phyloP scores from a whole-genome alignment of 30 jellyfish, hydroid and myxozoan genomes.

The Pseudorhiza aurosa region DNA sequence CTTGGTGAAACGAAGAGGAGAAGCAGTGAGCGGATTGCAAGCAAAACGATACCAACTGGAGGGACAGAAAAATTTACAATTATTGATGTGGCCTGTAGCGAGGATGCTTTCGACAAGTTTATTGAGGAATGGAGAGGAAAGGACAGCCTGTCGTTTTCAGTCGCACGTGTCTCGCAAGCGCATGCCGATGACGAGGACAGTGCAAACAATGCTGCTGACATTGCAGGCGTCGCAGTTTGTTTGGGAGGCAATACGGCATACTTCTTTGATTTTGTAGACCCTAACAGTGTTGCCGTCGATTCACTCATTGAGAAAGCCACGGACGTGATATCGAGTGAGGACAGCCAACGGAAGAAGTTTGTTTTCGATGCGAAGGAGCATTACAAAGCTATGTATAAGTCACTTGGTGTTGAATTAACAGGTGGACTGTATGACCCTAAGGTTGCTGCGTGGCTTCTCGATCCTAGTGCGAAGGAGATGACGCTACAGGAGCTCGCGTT shows the following conservation, averaged over 20 bases:
- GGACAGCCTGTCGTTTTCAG: slow-evolving; percentile 56
- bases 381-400: slow-evolving; percentile 39
- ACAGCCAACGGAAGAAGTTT: slow-evolving; percentile 7
- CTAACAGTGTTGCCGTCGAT: background rate
- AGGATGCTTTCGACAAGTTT: slow-evolving; percentile 51
- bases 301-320: background rate
- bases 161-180: slow-evolving; percentile 56
- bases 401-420: slow-evolving; percentile 26
- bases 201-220: background rate
- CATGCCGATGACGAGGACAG: background rate
- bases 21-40: slow-evolving; percentile 47
- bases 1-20: slow-evolving; percentile 6
- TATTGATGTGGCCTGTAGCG: slow-evolving; percentile 67
- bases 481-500: slow-evolving; percentile 59
- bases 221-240: slow-evolving; percentile 84
- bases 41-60: background rate
- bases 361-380: slow-evolving; percentile 84
- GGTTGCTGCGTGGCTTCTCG: slow-evolving; percentile 96
- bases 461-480: slow-evolving; percentile 72
- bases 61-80: slow-evolving; percentile 47
- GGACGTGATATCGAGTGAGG: background rate
- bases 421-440: slow-evolving; percentile 82
- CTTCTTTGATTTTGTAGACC: slow-evolving; percentile 36
- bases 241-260: slow-evolving; percentile 87
- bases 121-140: slow-evolving; percentile 71